Percentiles rank a stretch among this genome's conserved stretches.
Conservation (phyloP, 2,113 vertebrate genomes). For the Meles meles region DNA sequence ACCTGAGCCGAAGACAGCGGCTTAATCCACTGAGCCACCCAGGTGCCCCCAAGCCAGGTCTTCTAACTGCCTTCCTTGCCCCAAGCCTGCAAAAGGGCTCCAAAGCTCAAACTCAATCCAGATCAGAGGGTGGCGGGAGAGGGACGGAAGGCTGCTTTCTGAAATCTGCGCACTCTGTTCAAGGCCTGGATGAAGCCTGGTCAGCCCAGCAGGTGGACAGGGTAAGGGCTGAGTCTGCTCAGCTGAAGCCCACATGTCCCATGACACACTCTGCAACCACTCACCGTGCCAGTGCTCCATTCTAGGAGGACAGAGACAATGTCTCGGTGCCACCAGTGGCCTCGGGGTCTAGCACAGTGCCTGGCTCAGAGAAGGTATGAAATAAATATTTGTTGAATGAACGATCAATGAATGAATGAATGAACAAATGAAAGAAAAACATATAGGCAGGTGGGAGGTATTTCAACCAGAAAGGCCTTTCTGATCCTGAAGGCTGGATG, state of each 20-base stretch:
- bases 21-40: too few species aligned
- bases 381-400: neutral
- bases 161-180: neutral
- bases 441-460: conserved; percentile 16
- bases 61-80: neutral
- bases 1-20: too few species aligned
- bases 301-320: neutral
- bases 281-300: neutral
- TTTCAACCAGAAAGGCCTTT: conserved; percentile 19
- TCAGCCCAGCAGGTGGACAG: neutral
- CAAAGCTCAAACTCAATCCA: neutral
- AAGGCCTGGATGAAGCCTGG: neutral
- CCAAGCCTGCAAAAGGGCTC: neutral
- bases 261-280: accelerated
- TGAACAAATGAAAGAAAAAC: neutral
- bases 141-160: neutral
- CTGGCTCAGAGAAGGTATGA: conserved; percentile 13
- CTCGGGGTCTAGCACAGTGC: neutral
- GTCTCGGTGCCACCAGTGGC: neutral
- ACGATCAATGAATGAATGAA: neutral
- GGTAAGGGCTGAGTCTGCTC: accelerated
- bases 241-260: neutral
- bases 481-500: conserved; percentile 44
- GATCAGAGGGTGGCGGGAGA: accelerated
- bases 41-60: neutral